Base-by-base conservation (phyloP, 2,797 vertebrate genomes). In the Muscicapa comitata region DNA sequence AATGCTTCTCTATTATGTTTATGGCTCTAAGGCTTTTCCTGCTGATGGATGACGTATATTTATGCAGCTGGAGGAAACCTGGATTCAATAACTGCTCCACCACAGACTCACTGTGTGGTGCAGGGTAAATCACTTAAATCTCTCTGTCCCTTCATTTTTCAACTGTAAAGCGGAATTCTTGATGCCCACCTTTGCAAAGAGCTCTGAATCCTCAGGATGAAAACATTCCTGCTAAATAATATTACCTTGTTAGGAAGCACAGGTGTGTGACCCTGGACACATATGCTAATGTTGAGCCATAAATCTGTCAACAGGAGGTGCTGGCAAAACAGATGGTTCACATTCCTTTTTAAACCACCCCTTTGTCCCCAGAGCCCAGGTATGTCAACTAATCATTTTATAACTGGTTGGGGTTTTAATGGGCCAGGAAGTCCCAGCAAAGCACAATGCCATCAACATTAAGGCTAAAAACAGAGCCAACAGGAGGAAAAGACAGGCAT, bases 291-390 rank as follows among this genome's bases (percentile, higher is more conserved):
- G 55, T 18, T 31, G 87, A 90, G 81, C 83, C 78, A 94, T 97
- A 97, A 97, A 97, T 97, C 96, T 96, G 92, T 97, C 96, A 97
- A 76, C 96, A 92, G 73, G 86, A 97, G 90, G 93, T 96, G 92
- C 95, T 88, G 86, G 92, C 91, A 93, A 94, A 97, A 97, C 96
- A 97, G 96, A 97, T 96, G 96, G 91, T 67, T 93, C 81, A 43
- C 95, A 96, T 97, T 96, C 95, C 86, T 96, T 93, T 85, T 81
- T 17, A 91, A 89, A 94, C 92, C 89, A 89, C 65, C 28, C 90
- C 96, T 93, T 88, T 94, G 89, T 91, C 86, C 86, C 82, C 77
- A 94, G 87, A 96, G 86, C 78, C 72, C 94, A 96, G 93, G 94
- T 96, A 97, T 91, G 94, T 93, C 95, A 95, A 82, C 83, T 90